Conservation (phyloP, 2,113 vertebrate species). For the Melanocharis versteri region DNA sequence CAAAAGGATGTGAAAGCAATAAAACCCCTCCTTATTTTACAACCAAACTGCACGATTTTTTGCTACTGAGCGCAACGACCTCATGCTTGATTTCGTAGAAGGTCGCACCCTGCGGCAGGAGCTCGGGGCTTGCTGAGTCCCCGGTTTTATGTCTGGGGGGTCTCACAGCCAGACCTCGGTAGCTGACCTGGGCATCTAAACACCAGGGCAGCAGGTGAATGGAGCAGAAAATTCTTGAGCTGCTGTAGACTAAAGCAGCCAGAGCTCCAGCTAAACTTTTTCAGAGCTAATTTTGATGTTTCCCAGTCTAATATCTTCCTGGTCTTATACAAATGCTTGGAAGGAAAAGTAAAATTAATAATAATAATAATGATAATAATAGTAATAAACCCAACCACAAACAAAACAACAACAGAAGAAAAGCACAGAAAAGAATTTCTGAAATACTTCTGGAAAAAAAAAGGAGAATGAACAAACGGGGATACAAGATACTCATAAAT, state of each 20-base stretch:
- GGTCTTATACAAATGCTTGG: not conserved
- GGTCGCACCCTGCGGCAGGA: not conserved
- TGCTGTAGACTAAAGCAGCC: not conserved
- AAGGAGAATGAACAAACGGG: accelerated
- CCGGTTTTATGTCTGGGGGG: not conserved
- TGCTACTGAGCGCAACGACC: not conserved
- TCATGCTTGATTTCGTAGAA: not conserved
- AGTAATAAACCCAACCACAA: not conserved
- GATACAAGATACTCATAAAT: not conserved
- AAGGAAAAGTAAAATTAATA: not conserved
- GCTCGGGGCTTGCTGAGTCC: accelerated
- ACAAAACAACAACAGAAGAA: not conserved
- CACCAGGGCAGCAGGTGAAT: not conserved
- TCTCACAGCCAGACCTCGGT: accelerated
- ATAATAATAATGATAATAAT: no score
- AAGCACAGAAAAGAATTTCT: not conserved
- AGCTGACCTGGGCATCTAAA: not conserved
- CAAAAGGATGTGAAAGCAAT: not conserved
- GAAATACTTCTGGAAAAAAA: not conserved
- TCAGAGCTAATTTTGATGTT: not conserved
- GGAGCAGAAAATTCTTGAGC: not conserved
- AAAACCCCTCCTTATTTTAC: slow-evolving; percentile 16
- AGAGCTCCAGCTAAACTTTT: not conserved
- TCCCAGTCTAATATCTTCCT: not conserved
- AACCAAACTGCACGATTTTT: not conserved